A percentile compares a stretch with the other conserved stretches of the same genome.
These are phyloP conservation scores for Hirundichthys speculiger DNA, from an alignment of 2,113 vertebrate species.

Conservation along the genomic window DNA sequence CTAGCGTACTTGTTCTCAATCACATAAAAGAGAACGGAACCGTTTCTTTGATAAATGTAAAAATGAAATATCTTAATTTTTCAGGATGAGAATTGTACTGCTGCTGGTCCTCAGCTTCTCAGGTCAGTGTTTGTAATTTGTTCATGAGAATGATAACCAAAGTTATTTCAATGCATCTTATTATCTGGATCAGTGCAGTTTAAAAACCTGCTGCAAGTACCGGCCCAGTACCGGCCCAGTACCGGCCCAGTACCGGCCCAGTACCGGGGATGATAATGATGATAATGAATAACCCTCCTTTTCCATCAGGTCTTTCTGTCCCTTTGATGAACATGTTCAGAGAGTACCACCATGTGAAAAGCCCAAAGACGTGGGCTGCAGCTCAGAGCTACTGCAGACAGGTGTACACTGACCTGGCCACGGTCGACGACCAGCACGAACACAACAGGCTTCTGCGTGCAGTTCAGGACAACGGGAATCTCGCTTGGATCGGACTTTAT, in stretches of 20 bases:
- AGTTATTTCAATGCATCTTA: no score
- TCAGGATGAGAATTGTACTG: constrained; percentile 27
- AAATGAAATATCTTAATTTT: constrained; percentile 2
- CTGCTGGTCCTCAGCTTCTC: constrained; percentile 34
- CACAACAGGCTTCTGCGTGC: neutral
- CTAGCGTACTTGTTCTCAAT: no score
- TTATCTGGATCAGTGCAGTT: no score
- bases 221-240: no score
- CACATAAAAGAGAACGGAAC: no score
- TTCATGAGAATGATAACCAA: no score
- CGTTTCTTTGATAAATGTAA: no score
- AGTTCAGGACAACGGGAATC: fast-evolving
- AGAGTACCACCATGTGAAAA: constrained; percentile 20
- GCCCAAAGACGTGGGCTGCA: constrained; percentile 22
- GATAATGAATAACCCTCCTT: neutral
- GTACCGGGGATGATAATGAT: no score
- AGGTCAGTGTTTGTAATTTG: constrained; percentile 29
- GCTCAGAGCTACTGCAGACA: constrained; percentile 44
- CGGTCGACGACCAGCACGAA: neutral
- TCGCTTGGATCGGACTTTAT: constrained; percentile 36
- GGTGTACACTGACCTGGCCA: constrained; percentile 32
- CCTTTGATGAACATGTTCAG: neutral
- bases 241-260: no score
- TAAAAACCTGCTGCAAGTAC: no score
- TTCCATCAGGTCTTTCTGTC: constrained; percentile 26